These are phyloP conservation scores for Panzeria rudis DNA, from an alignment of 2,888 invertebrate genomes.

Conservation along the genomic window DNA sequence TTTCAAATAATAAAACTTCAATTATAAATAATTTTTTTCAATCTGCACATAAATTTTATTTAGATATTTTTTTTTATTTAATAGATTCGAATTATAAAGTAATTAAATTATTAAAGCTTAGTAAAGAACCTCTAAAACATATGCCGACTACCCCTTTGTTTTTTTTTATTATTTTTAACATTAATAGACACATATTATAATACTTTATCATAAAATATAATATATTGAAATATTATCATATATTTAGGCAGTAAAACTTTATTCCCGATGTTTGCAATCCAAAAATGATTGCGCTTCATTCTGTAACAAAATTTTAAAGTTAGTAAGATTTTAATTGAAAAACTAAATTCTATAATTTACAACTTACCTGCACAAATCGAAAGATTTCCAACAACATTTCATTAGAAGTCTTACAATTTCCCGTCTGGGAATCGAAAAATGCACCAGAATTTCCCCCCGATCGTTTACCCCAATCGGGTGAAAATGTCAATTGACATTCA, in stretches of 20 bases:
- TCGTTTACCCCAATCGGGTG: constrained; percentile 82
- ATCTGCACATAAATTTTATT: constrained; percentile 56
- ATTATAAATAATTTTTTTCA: constrained; percentile 39
- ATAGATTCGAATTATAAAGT: constrained; percentile 24
- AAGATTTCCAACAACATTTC: constrained; percentile 82
- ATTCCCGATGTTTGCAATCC: constrained; percentile 81
- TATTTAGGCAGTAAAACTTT: constrained; percentile 19
- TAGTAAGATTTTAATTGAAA: not conserved
- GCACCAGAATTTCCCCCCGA: constrained; percentile 73
- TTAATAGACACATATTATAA: not conserved
- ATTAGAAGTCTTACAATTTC: constrained; percentile 80
- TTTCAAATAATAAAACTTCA: no score
- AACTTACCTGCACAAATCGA: constrained; percentile 79
- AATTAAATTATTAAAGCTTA: constrained; percentile 36
- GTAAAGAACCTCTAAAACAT: constrained; percentile 77
- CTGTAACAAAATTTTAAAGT: constrained; percentile 56
- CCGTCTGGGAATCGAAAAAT: constrained; percentile 78
- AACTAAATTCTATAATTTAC: not conserved
- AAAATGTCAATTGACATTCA: constrained; percentile 79
- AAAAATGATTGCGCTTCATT: constrained; percentile 80
- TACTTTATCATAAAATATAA: not conserved
- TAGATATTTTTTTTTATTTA: not conserved
- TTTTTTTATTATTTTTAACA: not conserved
- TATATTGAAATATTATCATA: not conserved
- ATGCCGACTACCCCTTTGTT: constrained; percentile 80